phyloP scores from a whole-genome alignment of 1,140 invertebrate species.

The Hylaeus volcanicus region DNA sequence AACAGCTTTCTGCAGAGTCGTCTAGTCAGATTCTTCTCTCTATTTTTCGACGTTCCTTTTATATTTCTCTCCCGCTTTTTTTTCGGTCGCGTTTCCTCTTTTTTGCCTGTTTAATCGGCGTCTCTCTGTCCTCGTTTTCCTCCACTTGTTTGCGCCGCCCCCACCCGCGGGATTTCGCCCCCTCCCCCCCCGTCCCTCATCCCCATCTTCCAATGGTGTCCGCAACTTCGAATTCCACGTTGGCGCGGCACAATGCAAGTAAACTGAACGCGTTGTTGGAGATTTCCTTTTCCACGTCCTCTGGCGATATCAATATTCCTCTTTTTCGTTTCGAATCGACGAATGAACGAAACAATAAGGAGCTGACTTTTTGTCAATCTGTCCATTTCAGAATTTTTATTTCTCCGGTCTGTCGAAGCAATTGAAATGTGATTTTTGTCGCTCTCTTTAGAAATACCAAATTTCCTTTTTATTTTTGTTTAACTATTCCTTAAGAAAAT shows the following conservation, averaged over 20 bases:
- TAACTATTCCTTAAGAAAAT: too few relatives aligned
- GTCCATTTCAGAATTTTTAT: too few relatives aligned
- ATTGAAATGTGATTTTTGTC: too few relatives aligned
- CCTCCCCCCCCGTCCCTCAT: slow-evolving; percentile 18
- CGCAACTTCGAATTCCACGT: slow-evolving; percentile 55
- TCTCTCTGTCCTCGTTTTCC: slow-evolving; percentile 39
- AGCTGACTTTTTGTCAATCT: background rate
- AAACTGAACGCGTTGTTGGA: slow-evolving; percentile 57
- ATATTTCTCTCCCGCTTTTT: background rate
- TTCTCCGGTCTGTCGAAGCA: too few relatives aligned
- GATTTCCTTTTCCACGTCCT: slow-evolving; percentile 42
- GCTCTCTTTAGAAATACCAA: too few relatives aligned
- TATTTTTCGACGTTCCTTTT: background rate
- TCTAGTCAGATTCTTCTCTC: slow-evolving; percentile 19
- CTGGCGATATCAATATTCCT: slow-evolving; percentile 33
- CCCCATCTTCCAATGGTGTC: slow-evolving; percentile 53
- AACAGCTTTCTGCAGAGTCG: slow-evolving; percentile 42
- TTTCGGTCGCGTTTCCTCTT: slow-evolving; percentile 27
- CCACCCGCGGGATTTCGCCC: background rate
- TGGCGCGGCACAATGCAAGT: slow-evolving; percentile 56
- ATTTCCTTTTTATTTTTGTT: too few relatives aligned
- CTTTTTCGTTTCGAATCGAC: slow-evolving; percentile 22
- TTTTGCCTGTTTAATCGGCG: slow-evolving; percentile 23
- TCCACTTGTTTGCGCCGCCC: slow-evolving; percentile 19
- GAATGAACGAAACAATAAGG: background rate